Evolutionary conservation across 2,797 vertebrate genomes (phyloP), one percentile per base, ranked within the genome.

Genomic region (Brachyalestes nurse): DNA sequence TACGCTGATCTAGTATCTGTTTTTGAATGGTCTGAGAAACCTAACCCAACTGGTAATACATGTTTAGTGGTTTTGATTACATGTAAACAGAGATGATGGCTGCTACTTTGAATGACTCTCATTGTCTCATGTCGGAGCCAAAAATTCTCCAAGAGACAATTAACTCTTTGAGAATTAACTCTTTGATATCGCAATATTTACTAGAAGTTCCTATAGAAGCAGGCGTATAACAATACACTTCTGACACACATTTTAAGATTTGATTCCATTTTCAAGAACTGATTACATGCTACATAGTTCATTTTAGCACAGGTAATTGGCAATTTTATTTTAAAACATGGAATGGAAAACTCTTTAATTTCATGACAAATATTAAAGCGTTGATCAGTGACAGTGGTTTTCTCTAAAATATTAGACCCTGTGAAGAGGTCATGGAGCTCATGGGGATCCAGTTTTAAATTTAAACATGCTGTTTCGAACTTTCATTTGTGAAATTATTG

Each of bases 1-100:
- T 62, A 19, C n/a, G n/a, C 62, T 64, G 13, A 67, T 16, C 2
- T 13, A 28, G 23, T 10, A 6, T 58, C n/a, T 21, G n/a, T 19
- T 38, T 14, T 13, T 7, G n/a, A 72, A 14, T 9, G 3, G 19
- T 72, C 47, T 47, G 40, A 4, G 25, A 9, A 34, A 13, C n/a
- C 23, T 5, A 34, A 34, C 25, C 6, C 23, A 28, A 13, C 53
- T 45, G 42, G 49, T 60, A 2, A 51, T 51, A 78, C 70, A 42
- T 74, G 75, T 61, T 73, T 25, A 25, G 19, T 23, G 17, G 14
- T 34, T 9, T n/a, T 61, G 75, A 67, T 53, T 62, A 78, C 49
- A 12, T 62, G 25, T 6, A 34, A 28, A 62, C 60, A 62, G 4
- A 28, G 16, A 16, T 7, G 5, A 60, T 57, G 19, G 2, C 10